These are phyloP conservation scores for Mormyrops boulengeri DNA, from an alignment of 2,797 vertebrate genomes.

Conservation along the genomic window DNA sequence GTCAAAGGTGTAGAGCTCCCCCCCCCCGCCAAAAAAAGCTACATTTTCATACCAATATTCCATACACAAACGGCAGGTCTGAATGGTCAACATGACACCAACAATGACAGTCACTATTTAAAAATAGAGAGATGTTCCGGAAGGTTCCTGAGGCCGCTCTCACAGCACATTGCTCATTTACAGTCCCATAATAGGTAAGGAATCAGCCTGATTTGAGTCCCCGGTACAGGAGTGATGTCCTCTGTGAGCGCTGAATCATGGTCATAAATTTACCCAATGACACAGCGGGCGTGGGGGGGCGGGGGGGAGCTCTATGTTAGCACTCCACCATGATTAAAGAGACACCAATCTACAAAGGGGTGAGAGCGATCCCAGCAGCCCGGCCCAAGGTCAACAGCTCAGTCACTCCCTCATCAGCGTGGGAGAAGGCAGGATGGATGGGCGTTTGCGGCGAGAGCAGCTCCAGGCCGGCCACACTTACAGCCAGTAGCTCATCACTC, in stretches of 20 bases:
- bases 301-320: conserved; percentile 21
- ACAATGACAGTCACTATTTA: not conserved
- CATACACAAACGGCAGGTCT: not conserved
- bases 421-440: not conserved
- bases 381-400: not conserved
- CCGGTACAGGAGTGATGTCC: not conserved
- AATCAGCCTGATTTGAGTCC: not conserved
- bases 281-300: not conserved
- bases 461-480: not conserved
- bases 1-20: not conserved
- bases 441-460: too few species aligned
- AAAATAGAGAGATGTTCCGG: not conserved
- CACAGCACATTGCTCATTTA: not conserved
- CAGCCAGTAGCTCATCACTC: not conserved
- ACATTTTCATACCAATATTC: not conserved
- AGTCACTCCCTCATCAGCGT: not conserved
- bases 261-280: conserved; percentile 28
- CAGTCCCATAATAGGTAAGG: not conserved
- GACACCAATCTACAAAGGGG: not conserved
- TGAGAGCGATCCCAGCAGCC: not conserved
- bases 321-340: conserved; percentile 24
- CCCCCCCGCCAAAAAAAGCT: not conserved
- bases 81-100: not conserved
- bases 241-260: conserved; percentile 26
- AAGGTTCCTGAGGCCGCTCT: not conserved